Evolutionary conservation across 2,113 vertebrate species (phyloP).

Genomic region (Upupa epops): DNA sequence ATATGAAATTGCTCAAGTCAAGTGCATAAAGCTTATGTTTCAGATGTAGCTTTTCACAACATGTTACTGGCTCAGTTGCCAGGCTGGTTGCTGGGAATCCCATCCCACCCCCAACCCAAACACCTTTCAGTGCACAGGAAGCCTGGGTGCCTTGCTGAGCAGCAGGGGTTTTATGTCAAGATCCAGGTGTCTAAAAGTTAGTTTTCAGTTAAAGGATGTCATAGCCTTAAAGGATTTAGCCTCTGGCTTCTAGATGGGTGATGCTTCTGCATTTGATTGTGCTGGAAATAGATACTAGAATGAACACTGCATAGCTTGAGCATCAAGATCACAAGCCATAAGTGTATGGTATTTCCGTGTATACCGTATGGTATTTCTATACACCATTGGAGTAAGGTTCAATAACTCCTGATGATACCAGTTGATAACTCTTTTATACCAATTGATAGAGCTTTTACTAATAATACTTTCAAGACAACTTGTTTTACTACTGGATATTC

Average conservation of each 20-base stretch:
- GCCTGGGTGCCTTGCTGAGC: background rate
- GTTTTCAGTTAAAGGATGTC: background rate
- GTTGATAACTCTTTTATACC: background rate
- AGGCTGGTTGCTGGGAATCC: background rate
- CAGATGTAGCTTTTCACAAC: background rate
- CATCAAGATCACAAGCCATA: background rate
- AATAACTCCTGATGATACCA: background rate
- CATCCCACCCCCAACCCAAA: background rate
- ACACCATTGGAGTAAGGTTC: background rate
- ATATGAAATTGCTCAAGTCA: background rate
- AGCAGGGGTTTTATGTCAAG: background rate
- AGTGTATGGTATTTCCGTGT: background rate
- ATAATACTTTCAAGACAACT: background rate
- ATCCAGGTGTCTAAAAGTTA: background rate
- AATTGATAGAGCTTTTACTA: background rate
- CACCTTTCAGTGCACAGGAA: background rate
- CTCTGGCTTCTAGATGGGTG: background rate
- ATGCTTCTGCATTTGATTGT: background rate
- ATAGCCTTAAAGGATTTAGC: background rate
- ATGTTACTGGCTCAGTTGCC: background rate
- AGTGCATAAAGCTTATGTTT: background rate
- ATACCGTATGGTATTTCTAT: background rate
- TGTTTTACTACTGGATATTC: background rate
- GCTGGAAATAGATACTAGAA: background rate
- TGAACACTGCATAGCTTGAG: background rate